Percentiles rank a stretch among this genome's conserved stretches.
These are phyloP conservation scores for Neodiprion fabricii DNA, from an alignment of 1,140 invertebrate genomes.

Conservation along the genomic window DNA sequence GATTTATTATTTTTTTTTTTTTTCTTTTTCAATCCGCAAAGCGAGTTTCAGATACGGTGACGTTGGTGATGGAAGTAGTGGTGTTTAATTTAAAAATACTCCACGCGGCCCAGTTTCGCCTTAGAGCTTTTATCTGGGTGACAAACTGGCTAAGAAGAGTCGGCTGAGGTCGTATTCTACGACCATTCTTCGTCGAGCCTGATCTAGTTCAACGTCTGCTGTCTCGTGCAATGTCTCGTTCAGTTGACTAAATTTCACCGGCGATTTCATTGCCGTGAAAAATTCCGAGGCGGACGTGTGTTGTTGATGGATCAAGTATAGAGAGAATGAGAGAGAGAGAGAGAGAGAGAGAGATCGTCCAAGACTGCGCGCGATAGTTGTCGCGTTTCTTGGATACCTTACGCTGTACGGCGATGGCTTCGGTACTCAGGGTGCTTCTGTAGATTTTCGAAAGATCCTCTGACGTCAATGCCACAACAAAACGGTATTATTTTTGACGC, in stretches of 20 bases:
- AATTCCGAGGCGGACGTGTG: not conserved
- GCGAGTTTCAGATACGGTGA: not conserved
- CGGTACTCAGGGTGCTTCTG: too few species aligned
- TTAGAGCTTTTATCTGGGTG: slow-evolving; percentile 30
- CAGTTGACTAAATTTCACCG: not conserved
- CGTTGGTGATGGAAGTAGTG: slow-evolving; percentile 22
- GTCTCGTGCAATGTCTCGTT: not conserved
- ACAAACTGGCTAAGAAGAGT: slow-evolving; percentile 22
- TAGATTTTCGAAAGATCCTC: too few species aligned
- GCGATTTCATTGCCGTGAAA: not conserved
- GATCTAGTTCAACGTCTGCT: slow-evolving; percentile 13
- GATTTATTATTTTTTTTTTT: slow-evolving; percentile 8
- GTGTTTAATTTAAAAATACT: slow-evolving; percentile 39
- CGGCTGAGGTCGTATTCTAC: slow-evolving; percentile 8
- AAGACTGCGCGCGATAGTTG: not conserved
- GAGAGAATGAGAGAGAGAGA: too few species aligned
- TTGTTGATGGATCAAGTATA: not conserved
- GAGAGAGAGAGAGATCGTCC: not conserved
- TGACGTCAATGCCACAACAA: too few species aligned
- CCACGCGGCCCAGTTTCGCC: slow-evolving; percentile 36
- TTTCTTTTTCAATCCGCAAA: not conserved
- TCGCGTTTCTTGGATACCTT: too few species aligned
- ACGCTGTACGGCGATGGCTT: too few species aligned
- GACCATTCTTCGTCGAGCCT: slow-evolving; percentile 8
- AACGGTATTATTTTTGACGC: too few species aligned